Conservation (phyloP, 1,140 invertebrate species). For the Pomacea maculata region DNA sequence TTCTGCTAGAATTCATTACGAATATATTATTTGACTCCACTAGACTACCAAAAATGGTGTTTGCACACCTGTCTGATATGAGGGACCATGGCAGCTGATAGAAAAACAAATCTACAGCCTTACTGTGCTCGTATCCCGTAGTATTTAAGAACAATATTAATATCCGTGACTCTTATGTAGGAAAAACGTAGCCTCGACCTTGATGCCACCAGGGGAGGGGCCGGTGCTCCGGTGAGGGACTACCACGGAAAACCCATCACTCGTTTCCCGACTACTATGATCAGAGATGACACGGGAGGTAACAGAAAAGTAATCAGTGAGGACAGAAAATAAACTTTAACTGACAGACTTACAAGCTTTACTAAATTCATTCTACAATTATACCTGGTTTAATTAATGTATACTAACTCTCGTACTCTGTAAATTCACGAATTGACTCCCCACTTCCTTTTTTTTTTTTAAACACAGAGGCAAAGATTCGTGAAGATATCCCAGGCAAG, state of each 20-base stretch:
- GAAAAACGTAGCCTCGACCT: constrained; percentile 31
- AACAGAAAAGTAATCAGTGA: background rate
- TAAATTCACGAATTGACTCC: background rate
- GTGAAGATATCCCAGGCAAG: constrained; percentile 25
- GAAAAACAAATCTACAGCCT: too few species aligned
- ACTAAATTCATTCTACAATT: background rate
- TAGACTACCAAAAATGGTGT: too few species aligned
- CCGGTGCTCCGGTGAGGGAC: constrained; percentile 37
- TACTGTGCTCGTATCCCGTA: too few species aligned
- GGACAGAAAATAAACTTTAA: background rate
- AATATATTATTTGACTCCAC: too few species aligned
- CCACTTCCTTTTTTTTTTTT: background rate
- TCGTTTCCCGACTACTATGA: constrained; percentile 40
- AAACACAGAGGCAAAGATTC: constrained; percentile 27
- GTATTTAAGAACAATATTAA: too few species aligned
- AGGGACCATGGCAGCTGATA: too few species aligned
- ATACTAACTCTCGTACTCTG: background rate
- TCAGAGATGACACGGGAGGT: constrained; percentile 39
- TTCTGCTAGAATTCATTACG: too few species aligned
- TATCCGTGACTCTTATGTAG: background rate
- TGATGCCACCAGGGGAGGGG: constrained; percentile 35
- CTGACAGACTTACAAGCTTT: background rate
- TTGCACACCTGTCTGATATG: too few species aligned
- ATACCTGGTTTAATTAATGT: too few species aligned
- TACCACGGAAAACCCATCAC: constrained; percentile 34